A percentile compares a stretch with the other conserved stretches of the same genome.
phyloP scores from a whole-genome alignment of 2,113 vertebrate genomes.

The Sebastes schlegelii region DNA sequence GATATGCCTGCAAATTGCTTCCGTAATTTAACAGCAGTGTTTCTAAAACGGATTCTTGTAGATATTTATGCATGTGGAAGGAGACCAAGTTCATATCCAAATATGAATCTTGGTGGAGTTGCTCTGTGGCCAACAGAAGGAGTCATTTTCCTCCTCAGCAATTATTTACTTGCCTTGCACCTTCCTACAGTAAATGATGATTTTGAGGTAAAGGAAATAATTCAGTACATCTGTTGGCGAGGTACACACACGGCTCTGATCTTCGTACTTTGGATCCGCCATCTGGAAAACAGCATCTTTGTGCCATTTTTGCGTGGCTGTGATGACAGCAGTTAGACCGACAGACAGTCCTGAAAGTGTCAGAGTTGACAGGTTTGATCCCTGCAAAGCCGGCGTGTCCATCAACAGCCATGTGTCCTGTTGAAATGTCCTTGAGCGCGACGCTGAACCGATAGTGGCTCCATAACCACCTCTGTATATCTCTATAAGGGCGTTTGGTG shows the following conservation, averaged over 20 bases:
- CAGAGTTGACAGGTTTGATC: constrained; percentile 51
- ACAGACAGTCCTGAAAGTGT: constrained; percentile 24
- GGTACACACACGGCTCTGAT: constrained; percentile 9
- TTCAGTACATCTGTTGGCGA: constrained; percentile 10
- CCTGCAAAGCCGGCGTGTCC: constrained; percentile 47
- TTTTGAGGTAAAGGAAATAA: constrained; percentile 22
- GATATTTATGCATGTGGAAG: constrained; percentile 1
- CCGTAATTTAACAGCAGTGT: neutral
- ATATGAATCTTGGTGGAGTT: constrained; percentile 7
- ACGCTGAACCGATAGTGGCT: neutral
- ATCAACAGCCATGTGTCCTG: constrained; percentile 42
- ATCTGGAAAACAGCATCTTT: constrained; percentile 9
- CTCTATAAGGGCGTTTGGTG: neutral
- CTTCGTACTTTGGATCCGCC: constrained; percentile 19
- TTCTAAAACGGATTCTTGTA: constrained; percentile 1
- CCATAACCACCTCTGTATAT: neutral
- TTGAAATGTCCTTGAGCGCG: constrained; percentile 58
- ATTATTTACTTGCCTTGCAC: neutral
- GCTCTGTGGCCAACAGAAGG: constrained; percentile 6
- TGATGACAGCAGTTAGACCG: constrained; percentile 42
- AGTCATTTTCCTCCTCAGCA: neutral
- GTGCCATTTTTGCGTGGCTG: constrained; percentile 23
- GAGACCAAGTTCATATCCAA: constrained; percentile 4
- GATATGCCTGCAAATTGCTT: neutral
- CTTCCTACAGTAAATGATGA: neutral